Evolutionary conservation across 2,888 invertebrate genomes (phyloP).

Genomic region (Campoplex capitator): DNA sequence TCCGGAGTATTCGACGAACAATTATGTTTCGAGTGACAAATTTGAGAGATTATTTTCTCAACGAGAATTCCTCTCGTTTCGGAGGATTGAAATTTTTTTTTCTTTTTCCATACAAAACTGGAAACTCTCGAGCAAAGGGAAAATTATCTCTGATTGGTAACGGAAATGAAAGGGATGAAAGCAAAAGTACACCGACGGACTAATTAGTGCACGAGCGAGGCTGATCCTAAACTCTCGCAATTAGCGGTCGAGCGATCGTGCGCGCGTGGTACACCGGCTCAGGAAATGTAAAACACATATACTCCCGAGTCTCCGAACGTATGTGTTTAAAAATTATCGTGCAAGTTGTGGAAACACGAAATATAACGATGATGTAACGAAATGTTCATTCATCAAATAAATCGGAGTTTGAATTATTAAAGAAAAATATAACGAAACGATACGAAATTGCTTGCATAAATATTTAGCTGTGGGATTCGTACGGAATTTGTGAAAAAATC

Average conservation of each 20-base stretch:
- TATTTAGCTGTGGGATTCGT: no score
- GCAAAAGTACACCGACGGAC: conserved; percentile 21
- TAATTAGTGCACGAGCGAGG: conserved; percentile 49
- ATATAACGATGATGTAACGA: neutral
- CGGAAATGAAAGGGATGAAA: neutral
- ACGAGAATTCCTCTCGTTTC: neutral
- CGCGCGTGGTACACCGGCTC: conserved; percentile 9
- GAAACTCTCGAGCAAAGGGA: neutral
- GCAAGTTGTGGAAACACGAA: neutral
- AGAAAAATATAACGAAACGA: no score
- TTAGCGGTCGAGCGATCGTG: conserved; percentile 43
- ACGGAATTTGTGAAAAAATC: neutral
- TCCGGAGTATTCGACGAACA: neutral
- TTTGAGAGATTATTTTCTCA: neutral
- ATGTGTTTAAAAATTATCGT: neutral
- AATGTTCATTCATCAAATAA: neutral
- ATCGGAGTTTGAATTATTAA: no score
- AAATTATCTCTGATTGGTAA: neutral
- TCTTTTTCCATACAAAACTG: neutral
- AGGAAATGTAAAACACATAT: conserved; percentile 52
- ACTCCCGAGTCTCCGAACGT: neutral
- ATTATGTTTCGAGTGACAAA: neutral
- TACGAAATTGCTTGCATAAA: no score
- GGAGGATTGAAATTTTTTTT: neutral
- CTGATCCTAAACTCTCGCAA: conserved; percentile 54